Evolutionary conservation across 2,888 invertebrate genomes (phyloP), one percentile per base, ranked within the genome.

Genomic region (Thereva unica): DNA sequence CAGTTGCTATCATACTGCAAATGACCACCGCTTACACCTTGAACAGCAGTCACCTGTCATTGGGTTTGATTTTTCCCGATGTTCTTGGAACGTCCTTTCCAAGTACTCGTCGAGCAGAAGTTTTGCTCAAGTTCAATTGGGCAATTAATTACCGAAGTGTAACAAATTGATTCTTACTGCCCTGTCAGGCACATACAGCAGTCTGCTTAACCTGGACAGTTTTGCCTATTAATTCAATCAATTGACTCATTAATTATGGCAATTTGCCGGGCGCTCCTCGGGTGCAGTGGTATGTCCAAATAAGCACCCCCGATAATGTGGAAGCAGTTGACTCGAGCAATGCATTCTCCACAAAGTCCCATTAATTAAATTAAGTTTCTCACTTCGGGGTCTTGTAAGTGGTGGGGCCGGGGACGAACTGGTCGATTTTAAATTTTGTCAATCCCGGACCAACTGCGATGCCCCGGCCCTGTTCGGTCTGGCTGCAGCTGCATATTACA

Each of bases 201-300:
- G 49, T 59, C 57, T 59, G 38, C 47, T 45, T 49, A 37, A 49
- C 12, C 10, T 34, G 47, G 59, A 45, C 59, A 59, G 10, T 47
- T 59, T 59, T 59, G 59, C 59, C 59, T 59, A 59, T 59, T 59
- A 59, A 59, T 59, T 59, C 59, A 47, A 38, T 59, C 59, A 59
- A 59, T 59, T 47, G 38, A 38, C 59, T 49, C 49, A 59, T 59
- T 59, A 59, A 59, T 49, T 59, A 59, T 59, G 38, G 47, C 47
- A 59, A 59, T 59, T 47, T 49, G 37, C 49, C 35, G 23, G 49
- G 49, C 35, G 9, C 2, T 38, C 12, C 38, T 45, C 9, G 47
- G 59, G 9, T 47, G 47, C 38, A n/a, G 37, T 35, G 59, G 38
- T 42, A 47, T 45, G 59, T 47, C 47, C 45, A 45, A 47, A 34